Conservation (phyloP, 92 coral and sea anemone genomes). For the Bergia sp. region DNA sequence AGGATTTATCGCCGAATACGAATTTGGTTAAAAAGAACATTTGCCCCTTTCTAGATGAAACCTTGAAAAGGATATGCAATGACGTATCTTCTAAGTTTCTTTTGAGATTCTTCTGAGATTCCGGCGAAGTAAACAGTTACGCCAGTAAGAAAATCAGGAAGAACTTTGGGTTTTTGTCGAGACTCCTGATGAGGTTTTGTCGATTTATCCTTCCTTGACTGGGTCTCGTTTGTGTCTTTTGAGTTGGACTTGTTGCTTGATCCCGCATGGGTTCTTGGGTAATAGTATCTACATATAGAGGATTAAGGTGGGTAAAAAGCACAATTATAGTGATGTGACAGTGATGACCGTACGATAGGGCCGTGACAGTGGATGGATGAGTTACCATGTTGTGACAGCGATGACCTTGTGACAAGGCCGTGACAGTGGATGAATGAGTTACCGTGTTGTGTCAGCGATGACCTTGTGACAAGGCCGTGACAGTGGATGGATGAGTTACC, state of each 20-base stretch:
- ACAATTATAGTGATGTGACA: background rate
- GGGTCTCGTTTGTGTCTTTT: constrained; percentile 2
- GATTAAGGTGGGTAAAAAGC: background rate
- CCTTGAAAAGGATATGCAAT: constrained; percentile 85
- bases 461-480: too few species aligned
- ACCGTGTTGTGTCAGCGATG: too few species aligned
- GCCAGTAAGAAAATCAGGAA: constrained; percentile 81
- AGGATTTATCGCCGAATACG: too few species aligned
- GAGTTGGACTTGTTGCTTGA: constrained; percentile 41
- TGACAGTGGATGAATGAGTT: too few species aligned
- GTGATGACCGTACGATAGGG: background rate
- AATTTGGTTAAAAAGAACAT: too few species aligned
- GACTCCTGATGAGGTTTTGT: constrained; percentile 4
- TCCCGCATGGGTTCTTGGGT: constrained; percentile 53
- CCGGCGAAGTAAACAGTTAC: constrained; percentile 68
- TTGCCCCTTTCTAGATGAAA: too few species aligned
- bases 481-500: too few species aligned
- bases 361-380: too few species aligned
- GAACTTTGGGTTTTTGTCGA: constrained; percentile 6
- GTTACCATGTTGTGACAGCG: too few species aligned
- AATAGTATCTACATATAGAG: constrained; percentile 65
- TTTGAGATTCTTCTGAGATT: constrained; percentile 59
- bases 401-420: too few species aligned
- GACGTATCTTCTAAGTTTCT: constrained; percentile 70
- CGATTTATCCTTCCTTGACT: background rate